Percentiles rank a stretch among this genome's conserved stretches.
These are phyloP conservation scores for Nysson spinosus DNA, from an alignment of 2,888 invertebrate genomes.

Conservation along the genomic window DNA sequence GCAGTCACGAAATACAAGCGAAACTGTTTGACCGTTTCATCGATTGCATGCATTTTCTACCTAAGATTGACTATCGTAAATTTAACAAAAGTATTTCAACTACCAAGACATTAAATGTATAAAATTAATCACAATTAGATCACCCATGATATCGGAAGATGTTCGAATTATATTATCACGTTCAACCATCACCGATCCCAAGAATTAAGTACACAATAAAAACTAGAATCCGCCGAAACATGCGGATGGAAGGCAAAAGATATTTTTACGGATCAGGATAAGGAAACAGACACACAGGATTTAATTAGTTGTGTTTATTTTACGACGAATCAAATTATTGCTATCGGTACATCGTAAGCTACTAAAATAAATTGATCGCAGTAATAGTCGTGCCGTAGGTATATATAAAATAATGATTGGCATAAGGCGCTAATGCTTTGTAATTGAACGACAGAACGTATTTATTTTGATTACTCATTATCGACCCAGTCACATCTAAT, in stretches of 20 bases:
- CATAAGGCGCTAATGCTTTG: slow-evolving; percentile 15
- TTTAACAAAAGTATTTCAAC: not conserved
- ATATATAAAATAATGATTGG: not conserved
- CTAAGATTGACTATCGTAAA: not conserved
- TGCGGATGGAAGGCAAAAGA: too few species aligned
- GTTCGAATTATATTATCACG: too few species aligned
- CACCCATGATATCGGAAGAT: too few species aligned
- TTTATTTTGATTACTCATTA: slow-evolving; percentile 52
- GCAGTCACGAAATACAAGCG: not conserved
- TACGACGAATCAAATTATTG: slow-evolving; percentile 17
- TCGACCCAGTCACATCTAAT: slow-evolving; percentile 22
- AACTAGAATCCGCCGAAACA: too few species aligned
- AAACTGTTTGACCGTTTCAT: not conserved
- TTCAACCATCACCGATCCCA: too few species aligned
- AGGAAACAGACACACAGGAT: not conserved
- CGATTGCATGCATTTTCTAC: slow-evolving; percentile 1
- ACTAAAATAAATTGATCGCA: slow-evolving; percentile 29
- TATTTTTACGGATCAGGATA: not conserved
- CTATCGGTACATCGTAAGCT: slow-evolving; percentile 11
- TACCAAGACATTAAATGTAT: too few species aligned
- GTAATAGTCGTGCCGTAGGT: slow-evolving; percentile 8
- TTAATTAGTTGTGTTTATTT: slow-evolving; percentile 10
- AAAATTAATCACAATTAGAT: too few species aligned
- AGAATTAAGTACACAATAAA: too few species aligned
- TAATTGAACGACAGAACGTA: slow-evolving; percentile 32